Conservation (phyloP, 2,797 vertebrate species). For the Pseudochaenichthys georgianus region DNA sequence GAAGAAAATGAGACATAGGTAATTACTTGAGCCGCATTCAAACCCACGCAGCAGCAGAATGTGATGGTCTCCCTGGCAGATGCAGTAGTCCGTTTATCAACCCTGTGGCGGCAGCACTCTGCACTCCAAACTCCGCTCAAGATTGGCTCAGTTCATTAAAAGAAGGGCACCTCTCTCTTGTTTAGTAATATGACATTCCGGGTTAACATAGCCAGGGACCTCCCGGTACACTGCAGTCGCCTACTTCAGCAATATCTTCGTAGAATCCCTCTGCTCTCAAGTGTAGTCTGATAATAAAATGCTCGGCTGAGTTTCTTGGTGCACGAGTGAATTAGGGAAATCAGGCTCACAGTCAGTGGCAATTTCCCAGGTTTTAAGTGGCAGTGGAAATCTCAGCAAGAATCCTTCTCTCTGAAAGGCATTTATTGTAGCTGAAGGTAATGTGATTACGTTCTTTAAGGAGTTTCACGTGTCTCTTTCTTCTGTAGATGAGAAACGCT, state of each 20-base stretch:
- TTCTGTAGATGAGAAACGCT: slow-evolving; percentile 44
- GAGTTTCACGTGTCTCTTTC: slow-evolving; percentile 41
- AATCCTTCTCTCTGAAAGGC: slow-evolving; percentile 62
- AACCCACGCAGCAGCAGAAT: slow-evolving; percentile 54
- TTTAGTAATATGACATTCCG: slow-evolving; percentile 62
- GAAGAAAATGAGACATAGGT: slow-evolving; percentile 48
- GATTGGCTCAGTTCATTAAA: slow-evolving; percentile 70
- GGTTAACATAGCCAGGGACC: slow-evolving; percentile 61
- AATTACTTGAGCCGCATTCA: slow-evolving; percentile 66
- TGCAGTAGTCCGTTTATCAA: slow-evolving; percentile 57
- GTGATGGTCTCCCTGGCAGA: slow-evolving; percentile 51
- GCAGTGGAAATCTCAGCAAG: slow-evolving; percentile 69
- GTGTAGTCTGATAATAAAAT: slow-evolving; percentile 71
- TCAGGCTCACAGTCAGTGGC: slow-evolving; percentile 68
- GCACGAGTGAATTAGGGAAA: slow-evolving; percentile 77
- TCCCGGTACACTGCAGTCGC: slow-evolving; percentile 27
- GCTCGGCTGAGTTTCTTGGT: slow-evolving; percentile 64
- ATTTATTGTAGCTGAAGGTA: slow-evolving; percentile 73
- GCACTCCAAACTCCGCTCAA: slow-evolving; percentile 44
- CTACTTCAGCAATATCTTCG: slow-evolving; percentile 68
- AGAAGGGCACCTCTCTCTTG: slow-evolving; percentile 54
- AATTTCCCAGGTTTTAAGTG: slow-evolving; percentile 78
- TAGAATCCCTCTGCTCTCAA: slow-evolving; percentile 63
- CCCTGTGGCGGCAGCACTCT: slow-evolving; percentile 45
- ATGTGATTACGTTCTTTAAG: slow-evolving; percentile 63